Conservation (phyloP, 2,113 vertebrate genomes). For the Hippolais icterina region DNA sequence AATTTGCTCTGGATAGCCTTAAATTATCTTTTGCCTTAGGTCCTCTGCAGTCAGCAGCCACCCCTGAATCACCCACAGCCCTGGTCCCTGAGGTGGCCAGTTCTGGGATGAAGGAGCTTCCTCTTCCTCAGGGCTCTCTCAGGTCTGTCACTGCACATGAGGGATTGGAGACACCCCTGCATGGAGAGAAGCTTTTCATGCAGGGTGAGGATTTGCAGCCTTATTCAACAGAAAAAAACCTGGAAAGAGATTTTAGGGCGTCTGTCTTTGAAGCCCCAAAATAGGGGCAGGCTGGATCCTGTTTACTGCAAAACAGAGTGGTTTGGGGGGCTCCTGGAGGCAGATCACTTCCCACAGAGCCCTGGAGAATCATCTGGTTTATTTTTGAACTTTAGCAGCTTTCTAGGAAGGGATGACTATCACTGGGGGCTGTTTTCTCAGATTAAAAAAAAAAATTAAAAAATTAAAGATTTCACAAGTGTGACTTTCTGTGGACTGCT, state of each 20-base stretch:
- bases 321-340: background rate
- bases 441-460: background rate
- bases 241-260: background rate
- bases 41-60: background rate
- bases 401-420: background rate
- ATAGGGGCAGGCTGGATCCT: background rate
- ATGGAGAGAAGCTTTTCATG: background rate
- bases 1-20: background rate
- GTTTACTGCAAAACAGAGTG: background rate
- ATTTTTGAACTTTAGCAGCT: background rate
- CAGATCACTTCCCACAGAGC: background rate
- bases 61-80: background rate
- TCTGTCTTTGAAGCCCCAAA: background rate
- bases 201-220: background rate
- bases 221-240: background rate
- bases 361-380: background rate
- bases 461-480: background rate
- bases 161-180: background rate
- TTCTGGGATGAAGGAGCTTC: background rate
- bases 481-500: background rate
- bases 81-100: background rate
- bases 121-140: background rate
- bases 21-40: background rate
- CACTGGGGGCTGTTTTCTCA: background rate
- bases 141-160: background rate